These are phyloP conservation scores for Macrosoma leucophasiata DNA, from an alignment of 2,888 invertebrate species.

Conservation along the genomic window DNA sequence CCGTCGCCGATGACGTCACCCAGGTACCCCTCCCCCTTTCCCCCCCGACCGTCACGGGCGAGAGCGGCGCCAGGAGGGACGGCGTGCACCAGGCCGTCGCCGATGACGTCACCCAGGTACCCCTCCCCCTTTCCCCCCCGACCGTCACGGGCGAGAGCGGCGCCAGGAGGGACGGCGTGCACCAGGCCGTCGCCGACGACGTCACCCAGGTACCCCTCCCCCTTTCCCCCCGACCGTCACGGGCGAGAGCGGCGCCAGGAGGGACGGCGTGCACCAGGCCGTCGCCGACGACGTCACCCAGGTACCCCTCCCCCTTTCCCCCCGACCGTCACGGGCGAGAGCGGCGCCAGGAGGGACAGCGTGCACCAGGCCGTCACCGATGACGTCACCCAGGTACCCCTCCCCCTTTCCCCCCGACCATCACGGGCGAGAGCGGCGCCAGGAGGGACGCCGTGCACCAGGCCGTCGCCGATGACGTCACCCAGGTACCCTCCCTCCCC, in stretches of 20 bases:
- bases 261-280: constrained; percentile 63
- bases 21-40: constrained; percentile 88
- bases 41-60: no score
- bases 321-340: background rate
- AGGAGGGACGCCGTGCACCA: constrained; percentile 90
- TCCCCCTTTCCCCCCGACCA: no score
- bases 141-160: constrained; percentile 70
- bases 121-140: no score
- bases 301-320: constrained; percentile 26
- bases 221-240: constrained; percentile 74
- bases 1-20: constrained; percentile 94
- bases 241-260: background rate
- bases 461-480: constrained; percentile 93
- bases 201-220: constrained; percentile 76
- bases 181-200: constrained; percentile 93
- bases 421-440: constrained; percentile 73
- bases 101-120: constrained; percentile 91
- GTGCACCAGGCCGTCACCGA: background rate
- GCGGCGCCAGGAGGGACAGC: background rate
- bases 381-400: no score
- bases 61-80: constrained; percentile 80
- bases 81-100: constrained; percentile 96
- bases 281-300: constrained; percentile 66
- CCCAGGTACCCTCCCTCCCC: constrained; percentile 49
- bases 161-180: constrained; percentile 86